Base-by-base conservation (phyloP, 2,797 vertebrate genomes). In the Pipistrellus nathusii region DNA sequence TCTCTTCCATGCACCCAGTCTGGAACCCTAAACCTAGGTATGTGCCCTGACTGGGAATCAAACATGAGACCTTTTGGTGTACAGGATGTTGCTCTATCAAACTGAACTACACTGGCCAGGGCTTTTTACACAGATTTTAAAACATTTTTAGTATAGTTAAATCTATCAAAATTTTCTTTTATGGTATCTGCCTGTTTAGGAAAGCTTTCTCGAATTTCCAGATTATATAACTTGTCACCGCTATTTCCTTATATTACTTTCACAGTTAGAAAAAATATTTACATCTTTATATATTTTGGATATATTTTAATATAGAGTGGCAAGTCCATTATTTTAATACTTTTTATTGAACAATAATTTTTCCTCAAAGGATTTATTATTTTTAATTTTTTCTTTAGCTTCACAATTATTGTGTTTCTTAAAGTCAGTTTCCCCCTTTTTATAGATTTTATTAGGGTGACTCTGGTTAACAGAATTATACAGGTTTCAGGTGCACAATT, bases 211-310 rank as follows among this genome's bases (percentile, higher is more conserved):
- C 20, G 3, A 8, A 73, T 89, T 85, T 48, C 35, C 20, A 59
- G 72, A 51, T 87, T 84, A 68, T 38, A 0, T 83, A 83, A 59
- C 46, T 64, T n/a, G 25, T 84, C 27, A 80, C 12, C 18, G 94
- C 55, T 87, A n/a, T 75, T 94, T 94, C 11, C 64, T 80, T 84
- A 44, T 68, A 80, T 94, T 80, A 85, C 48, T 73, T 87, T 84
- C 15, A 87, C 14, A 90, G 32, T 44, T 94, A 72, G 25, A 17
- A 57, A 82, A 55, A 78, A 66, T 8, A 64, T 32, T 89, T 71
- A 44, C 13, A 66, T 44, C 18, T 87, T 92, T 94, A 41, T 46
- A 11, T 86, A 4, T 78, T 92, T 93, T 66, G 17, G n/a, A 27
- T 87, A 1, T 90, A 69, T 57, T 93, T 75, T 88, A 59, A 78